These are phyloP conservation scores for Ormyrus nitidulus DNA, from an alignment of 2,888 invertebrate species.

Conservation along the genomic window DNA sequence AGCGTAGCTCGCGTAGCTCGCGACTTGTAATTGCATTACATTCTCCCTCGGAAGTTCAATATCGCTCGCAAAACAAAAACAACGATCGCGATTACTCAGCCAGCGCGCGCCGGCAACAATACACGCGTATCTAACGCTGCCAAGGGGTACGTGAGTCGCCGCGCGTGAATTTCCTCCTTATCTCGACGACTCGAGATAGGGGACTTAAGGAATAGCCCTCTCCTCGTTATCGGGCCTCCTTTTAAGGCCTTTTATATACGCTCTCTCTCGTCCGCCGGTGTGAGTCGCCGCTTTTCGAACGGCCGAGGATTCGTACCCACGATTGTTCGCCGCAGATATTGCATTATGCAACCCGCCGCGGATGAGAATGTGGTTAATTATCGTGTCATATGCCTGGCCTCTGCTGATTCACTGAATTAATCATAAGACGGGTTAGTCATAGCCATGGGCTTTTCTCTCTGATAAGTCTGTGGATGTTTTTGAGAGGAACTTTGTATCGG, in stretches of 20 bases:
- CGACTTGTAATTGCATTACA: too few relatives aligned
- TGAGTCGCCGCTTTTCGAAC: neutral
- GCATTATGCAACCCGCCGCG: conserved; percentile 5
- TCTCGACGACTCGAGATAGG: neutral
- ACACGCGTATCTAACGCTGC: too few relatives aligned
- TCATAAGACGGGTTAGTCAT: conserved; percentile 32
- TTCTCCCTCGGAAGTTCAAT: too few relatives aligned
- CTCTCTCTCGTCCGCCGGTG: too few relatives aligned
- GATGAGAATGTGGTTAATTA: conserved; percentile 20
- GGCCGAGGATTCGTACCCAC: neutral
- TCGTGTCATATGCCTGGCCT: neutral
- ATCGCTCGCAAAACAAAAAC: too few relatives aligned
- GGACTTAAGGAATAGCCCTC: conserved; percentile 4
- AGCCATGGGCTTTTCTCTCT: neutral
- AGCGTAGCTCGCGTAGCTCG: too few relatives aligned
- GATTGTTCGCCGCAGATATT: neutral
- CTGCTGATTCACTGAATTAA: conserved; percentile 44
- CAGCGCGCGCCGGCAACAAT: too few relatives aligned
- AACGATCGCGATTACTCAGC: too few relatives aligned
- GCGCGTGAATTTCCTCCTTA: conserved; percentile 11
- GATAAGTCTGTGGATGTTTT: neutral
- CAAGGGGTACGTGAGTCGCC: too few relatives aligned
- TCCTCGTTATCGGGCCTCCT: neutral
- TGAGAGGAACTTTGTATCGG: too few relatives aligned
- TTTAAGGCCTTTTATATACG: too few relatives aligned